Evolutionary conservation across 2,797 vertebrate genomes (phyloP).

Genomic region (Distichodus sexfasciatus): DNA sequence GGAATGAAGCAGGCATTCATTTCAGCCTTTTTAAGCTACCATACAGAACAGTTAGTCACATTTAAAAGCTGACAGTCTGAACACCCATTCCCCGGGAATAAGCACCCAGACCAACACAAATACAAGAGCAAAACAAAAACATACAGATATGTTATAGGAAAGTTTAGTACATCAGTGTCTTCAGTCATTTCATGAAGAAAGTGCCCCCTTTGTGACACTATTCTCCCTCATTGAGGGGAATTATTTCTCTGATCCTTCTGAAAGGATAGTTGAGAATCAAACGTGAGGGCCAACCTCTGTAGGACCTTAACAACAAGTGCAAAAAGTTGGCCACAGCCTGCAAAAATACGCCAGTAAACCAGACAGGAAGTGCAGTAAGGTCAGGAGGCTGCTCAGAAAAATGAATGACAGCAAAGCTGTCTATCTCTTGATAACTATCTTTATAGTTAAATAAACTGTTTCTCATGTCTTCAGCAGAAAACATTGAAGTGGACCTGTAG

Average conservation of each 20-base stretch:
- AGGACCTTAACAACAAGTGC: conserved; percentile 60
- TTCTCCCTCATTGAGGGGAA: conserved; percentile 75
- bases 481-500: not conserved
- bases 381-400: conserved; percentile 42
- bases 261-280: conserved; percentile 52
- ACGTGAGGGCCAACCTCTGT: conserved; percentile 31
- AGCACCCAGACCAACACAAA: not conserved
- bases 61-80: not conserved
- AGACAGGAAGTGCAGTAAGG: conserved; percentile 65
- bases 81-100: not conserved
- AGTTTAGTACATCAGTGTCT: not conserved
- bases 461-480: conserved; percentile 48
- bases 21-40: not conserved
- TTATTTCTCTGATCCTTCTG: conserved; percentile 41
- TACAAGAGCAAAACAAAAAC: conserved; percentile 16
- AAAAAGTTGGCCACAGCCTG: conserved; percentile 53
- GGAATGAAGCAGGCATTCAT: not conserved
- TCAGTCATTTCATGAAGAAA: conserved; percentile 1
- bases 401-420: conserved; percentile 18
- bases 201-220: conserved; percentile 21
- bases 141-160: not conserved
- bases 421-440: conserved; percentile 12
- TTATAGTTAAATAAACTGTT: conserved; percentile 1
- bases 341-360: conserved; percentile 55
- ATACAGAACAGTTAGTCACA: not conserved